phyloP scores from a whole-genome alignment of 2,113 vertebrate species.

The Stictonetta naevosa region DNA sequence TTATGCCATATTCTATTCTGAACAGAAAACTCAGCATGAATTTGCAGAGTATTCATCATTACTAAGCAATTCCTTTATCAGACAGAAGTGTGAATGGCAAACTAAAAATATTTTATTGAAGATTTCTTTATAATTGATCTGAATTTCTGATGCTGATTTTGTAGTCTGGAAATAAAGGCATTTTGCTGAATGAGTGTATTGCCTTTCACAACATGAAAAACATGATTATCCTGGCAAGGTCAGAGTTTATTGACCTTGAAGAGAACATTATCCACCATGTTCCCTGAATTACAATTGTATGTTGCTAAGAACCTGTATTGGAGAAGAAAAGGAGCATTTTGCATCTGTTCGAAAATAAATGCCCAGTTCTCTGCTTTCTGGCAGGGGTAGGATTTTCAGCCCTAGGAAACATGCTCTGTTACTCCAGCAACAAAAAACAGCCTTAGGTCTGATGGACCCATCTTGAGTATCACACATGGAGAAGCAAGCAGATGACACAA shows the following conservation, averaged over 20 bases:
- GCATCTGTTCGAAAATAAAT: neutral
- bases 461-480: neutral
- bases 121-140: neutral
- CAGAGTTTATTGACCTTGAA: conserved; percentile 40
- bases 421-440: neutral
- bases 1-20: neutral
- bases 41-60: neutral
- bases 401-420: neutral
- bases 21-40: neutral
- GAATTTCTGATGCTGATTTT: neutral
- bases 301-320: neutral
- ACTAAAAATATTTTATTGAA: conserved; percentile 1
- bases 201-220: neutral
- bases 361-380: neutral
- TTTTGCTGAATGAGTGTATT: conserved; percentile 19
- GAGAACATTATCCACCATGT: neutral
- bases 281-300: neutral
- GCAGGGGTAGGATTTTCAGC: neutral
- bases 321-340: neutral
- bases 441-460: neutral
- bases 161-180: neutral
- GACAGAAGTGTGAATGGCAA: neutral
- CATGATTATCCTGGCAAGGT: neutral
- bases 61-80: neutral
- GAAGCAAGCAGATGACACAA: neutral